These are phyloP conservation scores for Aurelia sp. DNA, from an alignment of 30 jellyfish, hydroid and myxozoan genomes.

Conservation along the genomic window DNA sequence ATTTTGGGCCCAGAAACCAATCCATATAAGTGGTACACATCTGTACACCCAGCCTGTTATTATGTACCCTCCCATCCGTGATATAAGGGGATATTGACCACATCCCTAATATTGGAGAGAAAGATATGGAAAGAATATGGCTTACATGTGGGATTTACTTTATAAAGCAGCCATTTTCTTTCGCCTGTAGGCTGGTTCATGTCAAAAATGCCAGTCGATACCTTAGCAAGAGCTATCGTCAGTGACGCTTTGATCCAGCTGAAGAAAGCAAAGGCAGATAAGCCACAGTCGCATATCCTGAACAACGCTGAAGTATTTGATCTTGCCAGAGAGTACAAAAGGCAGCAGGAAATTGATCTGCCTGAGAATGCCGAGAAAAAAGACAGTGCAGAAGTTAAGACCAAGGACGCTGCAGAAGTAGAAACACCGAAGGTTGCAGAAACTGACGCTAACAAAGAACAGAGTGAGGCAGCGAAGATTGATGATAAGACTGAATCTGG, in stretches of 20 bases:
- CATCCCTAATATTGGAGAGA: no score
- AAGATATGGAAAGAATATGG: no score
- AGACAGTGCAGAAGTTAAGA: not conserved
- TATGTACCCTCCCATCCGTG: no score
- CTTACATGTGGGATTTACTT: no score
- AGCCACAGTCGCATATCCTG: conserved; percentile 33
- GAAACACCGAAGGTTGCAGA: not conserved
- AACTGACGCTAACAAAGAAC: not conserved
- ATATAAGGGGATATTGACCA: no score
- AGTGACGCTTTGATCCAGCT: conserved; percentile 72
- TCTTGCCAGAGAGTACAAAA: conserved; percentile 23
- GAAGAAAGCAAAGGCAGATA: conserved; percentile 30
- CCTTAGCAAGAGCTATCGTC: conserved; percentile 85
- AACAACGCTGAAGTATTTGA: conserved; percentile 40
- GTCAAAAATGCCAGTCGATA: conserved; percentile 73
- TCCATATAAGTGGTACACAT: no score
- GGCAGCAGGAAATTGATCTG: no score
- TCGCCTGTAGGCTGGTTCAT: conserved; percentile 60
- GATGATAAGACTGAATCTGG: no score
- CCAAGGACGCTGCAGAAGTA: not conserved
- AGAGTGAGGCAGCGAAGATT: conserved; percentile 10
- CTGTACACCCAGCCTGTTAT: no score
- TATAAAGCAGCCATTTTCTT: not conserved
- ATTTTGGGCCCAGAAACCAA: no score
- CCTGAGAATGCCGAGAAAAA: not conserved